These are phyloP conservation scores for Dolomedes plantarius DNA, from an alignment of 2,888 invertebrate genomes.

Conservation along the genomic window DNA sequence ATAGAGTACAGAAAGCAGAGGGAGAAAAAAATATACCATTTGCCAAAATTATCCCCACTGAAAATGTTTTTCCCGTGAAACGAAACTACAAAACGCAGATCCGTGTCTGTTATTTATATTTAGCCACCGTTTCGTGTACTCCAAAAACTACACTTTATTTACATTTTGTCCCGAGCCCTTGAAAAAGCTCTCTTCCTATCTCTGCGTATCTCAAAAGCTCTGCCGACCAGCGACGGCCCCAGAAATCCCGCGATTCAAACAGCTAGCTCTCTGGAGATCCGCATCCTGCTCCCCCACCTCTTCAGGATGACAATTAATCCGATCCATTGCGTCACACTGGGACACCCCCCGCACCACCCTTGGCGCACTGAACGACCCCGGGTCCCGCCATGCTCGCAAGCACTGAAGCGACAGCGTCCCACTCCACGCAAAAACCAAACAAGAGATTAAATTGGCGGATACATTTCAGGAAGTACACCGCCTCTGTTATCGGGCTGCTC, in stretches of 20 bases:
- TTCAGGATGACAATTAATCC: neutral
- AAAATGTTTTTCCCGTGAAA: neutral
- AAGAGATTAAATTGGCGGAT: slow-evolving; percentile 63
- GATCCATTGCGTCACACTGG: neutral
- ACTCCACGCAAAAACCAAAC: slow-evolving; percentile 40
- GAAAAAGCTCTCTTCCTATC: neutral
- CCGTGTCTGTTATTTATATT: neutral
- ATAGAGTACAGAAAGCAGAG: too few species aligned
- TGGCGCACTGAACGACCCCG: neutral
- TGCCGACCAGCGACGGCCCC: neutral
- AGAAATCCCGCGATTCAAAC: too few species aligned
- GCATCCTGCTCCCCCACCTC: slow-evolving; percentile 9
- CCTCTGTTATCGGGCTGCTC: slow-evolving; percentile 11
- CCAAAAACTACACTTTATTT: neutral
- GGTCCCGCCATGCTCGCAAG: neutral
- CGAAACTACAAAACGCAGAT: neutral
- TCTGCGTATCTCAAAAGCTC: neutral
- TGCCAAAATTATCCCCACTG: neutral
- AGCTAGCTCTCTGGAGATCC: neutral
- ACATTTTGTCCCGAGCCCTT: neutral
- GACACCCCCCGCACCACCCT: neutral
- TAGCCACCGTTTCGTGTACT: neutral
- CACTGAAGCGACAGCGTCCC: neutral
- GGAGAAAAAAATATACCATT: too few species aligned
- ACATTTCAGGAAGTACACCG: slow-evolving; percentile 38